These are phyloP conservation scores for Acronicta aceris DNA, from an alignment of 2,888 invertebrate species.

Conservation along the genomic window DNA sequence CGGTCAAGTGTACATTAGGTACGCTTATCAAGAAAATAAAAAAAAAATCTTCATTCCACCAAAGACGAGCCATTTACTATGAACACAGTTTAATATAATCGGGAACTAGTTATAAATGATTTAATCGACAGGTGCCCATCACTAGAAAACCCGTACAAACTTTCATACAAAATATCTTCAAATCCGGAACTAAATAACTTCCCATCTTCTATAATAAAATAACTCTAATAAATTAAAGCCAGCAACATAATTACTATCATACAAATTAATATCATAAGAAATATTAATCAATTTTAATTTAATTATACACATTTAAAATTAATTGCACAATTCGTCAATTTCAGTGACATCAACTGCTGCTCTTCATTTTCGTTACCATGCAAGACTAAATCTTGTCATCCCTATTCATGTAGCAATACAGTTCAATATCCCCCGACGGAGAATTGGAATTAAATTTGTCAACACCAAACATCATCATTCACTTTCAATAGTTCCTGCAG, in stretches of 20 bases:
- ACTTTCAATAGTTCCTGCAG: conserved; percentile 21
- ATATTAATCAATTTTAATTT: conserved; percentile 51
- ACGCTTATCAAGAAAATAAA: too few species aligned
- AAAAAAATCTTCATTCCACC: too few species aligned
- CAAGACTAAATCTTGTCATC: conserved; percentile 12
- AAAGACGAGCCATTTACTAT: too few species aligned
- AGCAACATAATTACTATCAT: conserved; percentile 29
- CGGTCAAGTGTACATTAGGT: too few species aligned
- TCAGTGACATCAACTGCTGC: conserved; percentile 50
- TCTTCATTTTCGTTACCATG: conserved; percentile 38
- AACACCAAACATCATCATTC: conserved; percentile 26
- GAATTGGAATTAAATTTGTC: conserved; percentile 47
- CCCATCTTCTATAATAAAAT: conserved; percentile 27
- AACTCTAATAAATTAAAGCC: conserved; percentile 30
- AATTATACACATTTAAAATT: conserved; percentile 44
- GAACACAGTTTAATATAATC: too few species aligned
- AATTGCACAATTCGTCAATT: conserved; percentile 56
- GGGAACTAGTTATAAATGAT: too few species aligned
- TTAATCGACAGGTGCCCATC: conserved; percentile 7
- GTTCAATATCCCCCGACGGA: conserved; percentile 46
- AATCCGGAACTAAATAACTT: conserved; percentile 36
- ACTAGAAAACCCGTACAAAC: conserved; percentile 7
- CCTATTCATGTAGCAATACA: conserved; percentile 22
- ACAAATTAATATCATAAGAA: conserved; percentile 38
- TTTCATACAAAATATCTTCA: conserved; percentile 21